phyloP scores from a whole-genome alignment of 2,113 vertebrate species.

The Neogobius melanostomus region DNA sequence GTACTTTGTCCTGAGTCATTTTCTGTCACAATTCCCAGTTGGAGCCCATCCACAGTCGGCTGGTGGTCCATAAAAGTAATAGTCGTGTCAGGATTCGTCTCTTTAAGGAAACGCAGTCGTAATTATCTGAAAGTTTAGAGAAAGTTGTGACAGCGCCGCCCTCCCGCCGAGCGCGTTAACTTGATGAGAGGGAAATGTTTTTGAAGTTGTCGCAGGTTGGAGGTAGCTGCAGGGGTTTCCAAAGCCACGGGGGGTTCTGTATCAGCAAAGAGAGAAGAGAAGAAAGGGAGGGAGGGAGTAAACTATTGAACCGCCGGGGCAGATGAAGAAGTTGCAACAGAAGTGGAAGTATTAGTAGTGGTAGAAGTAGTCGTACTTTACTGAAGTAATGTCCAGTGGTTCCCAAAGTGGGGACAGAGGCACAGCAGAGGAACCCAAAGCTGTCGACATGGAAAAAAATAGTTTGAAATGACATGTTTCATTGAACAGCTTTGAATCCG shows the following conservation, averaged over 20 bases:
- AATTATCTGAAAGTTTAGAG: slow-evolving; percentile 25
- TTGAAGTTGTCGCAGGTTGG: slow-evolving; percentile 34
- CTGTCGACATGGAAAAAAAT: too few species aligned
- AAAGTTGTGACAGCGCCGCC: not conserved
- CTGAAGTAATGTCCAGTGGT: too few species aligned
- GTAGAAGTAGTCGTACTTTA: too few species aligned
- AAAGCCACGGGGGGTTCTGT: slow-evolving; percentile 47
- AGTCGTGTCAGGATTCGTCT: not conserved
- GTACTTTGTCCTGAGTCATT: not conserved
- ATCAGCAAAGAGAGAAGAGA: slow-evolving; percentile 33
- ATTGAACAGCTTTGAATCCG: too few species aligned
- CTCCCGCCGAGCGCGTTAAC: slow-evolving; percentile 15
- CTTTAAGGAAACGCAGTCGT: not conserved
- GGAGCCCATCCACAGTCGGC: not conserved
- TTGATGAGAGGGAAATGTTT: slow-evolving; percentile 34
- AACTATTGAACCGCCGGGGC: not conserved
- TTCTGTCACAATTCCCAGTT: not conserved
- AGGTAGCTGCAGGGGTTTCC: slow-evolving; percentile 30
- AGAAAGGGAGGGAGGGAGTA: not conserved
- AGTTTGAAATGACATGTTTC: too few species aligned
- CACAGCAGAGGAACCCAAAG: too few species aligned
- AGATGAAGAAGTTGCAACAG: not conserved
- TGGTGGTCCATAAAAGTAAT: not conserved
- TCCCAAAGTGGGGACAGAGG: too few species aligned
- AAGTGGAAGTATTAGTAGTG: too few species aligned